Evolutionary conservation across 2,797 vertebrate genomes (phyloP), one percentile per base, ranked within the genome.

Genomic region (Anguilla anguilla): DNA sequence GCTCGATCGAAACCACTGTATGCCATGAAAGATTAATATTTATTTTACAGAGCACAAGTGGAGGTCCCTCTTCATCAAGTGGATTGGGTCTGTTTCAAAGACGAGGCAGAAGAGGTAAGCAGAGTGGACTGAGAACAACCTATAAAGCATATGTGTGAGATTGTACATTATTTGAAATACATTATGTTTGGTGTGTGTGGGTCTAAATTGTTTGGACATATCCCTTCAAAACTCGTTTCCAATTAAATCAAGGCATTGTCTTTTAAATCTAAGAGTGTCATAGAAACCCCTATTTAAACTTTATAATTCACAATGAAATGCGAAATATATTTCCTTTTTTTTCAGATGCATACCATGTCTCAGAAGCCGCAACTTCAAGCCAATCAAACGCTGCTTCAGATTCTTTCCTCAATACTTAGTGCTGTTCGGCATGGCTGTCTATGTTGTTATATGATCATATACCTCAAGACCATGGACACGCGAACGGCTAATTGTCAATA

Each of bases 301-400:
- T 85, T 81, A 25, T 19, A 46, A 81, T 49, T 6, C 77, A 46
- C 9, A 25, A n/a, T 64, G 43, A 22, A 22, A 81, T 46, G 9
- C 19, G 0, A 17, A 35, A 39, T 77, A 6, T 28, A 22, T 0
- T 49, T 35, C 1, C 13, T 59, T 59, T 25, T n/a, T 67, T 91
- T 91, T 69, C 91, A 94, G 93, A 89, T 88, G 89, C 88, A 86
- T 91, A 93, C 90, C 90, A 93, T 17, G 0, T 89, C 19, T 88
- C 91, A 10, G 90, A 90, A 2, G 81, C 46, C 53, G 64, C 22
- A 87, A 49, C 86, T 13, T 88, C 86, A 67, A 86, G 84, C 11
- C 72, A 77, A 4, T 86, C 85, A 31, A 46, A 90, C 0, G 55
- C 85, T 72, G 22, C 0, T 11, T 22, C 86, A 39, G 79, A 88